Percentiles rank a stretch among this genome's conserved stretches.
phyloP scores from a whole-genome alignment of 1,140 invertebrate genomes.

The Elysia chlorotica region DNA sequence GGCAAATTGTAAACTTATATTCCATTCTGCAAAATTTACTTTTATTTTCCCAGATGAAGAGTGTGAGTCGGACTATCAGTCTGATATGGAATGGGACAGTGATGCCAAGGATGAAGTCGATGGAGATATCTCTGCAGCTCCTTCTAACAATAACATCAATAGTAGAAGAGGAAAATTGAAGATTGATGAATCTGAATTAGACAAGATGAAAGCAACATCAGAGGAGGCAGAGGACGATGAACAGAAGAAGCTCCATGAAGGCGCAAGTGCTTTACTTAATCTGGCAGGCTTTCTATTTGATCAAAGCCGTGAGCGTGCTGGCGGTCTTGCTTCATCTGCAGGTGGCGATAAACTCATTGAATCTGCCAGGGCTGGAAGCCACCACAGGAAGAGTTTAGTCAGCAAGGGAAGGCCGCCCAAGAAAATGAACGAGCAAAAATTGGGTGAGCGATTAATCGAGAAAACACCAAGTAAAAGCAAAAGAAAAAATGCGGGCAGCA shows the following conservation, averaged over 20 bases:
- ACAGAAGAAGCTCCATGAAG: conserved; percentile 76
- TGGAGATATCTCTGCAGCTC: too few relatives aligned
- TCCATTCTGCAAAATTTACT: too few relatives aligned
- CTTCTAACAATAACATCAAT: too few relatives aligned
- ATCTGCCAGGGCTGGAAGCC: not conserved
- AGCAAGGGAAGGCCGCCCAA: not conserved
- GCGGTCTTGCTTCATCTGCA: not conserved
- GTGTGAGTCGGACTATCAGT: conserved; percentile 38
- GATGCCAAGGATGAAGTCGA: conserved; percentile 44
- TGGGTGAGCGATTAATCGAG: not conserved
- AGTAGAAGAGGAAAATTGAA: too few relatives aligned
- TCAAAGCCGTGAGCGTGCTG: not conserved
- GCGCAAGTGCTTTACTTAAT: conserved; percentile 78
- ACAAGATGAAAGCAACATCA: too few relatives aligned
- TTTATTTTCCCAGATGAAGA: conserved; percentile 15
- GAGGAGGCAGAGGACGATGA: conserved; percentile 72
- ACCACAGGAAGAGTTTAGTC: not conserved
- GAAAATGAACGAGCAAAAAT: not conserved
- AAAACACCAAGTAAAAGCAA: conserved; percentile 4
- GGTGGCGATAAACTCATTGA: not conserved
- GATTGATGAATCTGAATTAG: too few relatives aligned
- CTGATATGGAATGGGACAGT: conserved; percentile 39
- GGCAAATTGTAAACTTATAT: too few relatives aligned
- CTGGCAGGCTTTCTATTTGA: conserved; percentile 67
- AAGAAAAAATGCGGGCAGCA: conserved; percentile 22